Conservation (phyloP, 2,113 vertebrate genomes). For the Etheostoma cragini region DNA sequence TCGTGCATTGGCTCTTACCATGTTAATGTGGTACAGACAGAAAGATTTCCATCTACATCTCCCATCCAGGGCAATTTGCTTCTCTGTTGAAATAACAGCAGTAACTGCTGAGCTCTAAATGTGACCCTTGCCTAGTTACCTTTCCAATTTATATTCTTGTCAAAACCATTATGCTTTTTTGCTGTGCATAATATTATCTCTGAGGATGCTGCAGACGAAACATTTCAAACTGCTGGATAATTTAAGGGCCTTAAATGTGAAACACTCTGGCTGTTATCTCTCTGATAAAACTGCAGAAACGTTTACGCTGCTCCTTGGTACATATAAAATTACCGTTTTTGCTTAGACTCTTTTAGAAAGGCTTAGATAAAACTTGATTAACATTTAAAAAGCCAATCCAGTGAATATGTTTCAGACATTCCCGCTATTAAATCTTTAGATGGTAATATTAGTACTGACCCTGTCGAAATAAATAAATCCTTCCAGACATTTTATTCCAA, state of each 20-base stretch:
- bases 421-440: no score
- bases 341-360: conserved; percentile 5
- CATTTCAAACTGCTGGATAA: conserved; percentile 26
- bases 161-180: conserved; percentile 33
- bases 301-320: conserved; percentile 4
- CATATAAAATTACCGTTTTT: conserved; percentile 7
- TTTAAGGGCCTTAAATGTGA: conserved; percentile 9
- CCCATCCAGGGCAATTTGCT: conserved; percentile 45
- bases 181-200: conserved; percentile 29
- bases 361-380: conserved; percentile 50
- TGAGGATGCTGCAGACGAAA: conserved; percentile 33
- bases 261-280: conserved; percentile 29
- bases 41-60: conserved; percentile 54
- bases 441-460: no score
- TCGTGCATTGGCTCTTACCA: conserved; percentile 24
- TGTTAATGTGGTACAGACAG: conserved; percentile 27
- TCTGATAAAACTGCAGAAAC: conserved; percentile 17
- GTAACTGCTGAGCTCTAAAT: conserved; percentile 26
- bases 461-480: no score
- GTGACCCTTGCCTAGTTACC: conserved; percentile 53
- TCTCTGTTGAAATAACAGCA: conserved; percentile 46
- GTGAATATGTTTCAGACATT: no score
- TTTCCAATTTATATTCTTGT: conserved; percentile 45
- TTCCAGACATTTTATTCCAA: no score
- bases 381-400: conserved; percentile 35